Percentiles rank a stretch among this genome's conserved stretches.
phyloP scores from a whole-genome alignment of 2,888 invertebrate genomes.

The Cryptophagus acutangulus region DNA sequence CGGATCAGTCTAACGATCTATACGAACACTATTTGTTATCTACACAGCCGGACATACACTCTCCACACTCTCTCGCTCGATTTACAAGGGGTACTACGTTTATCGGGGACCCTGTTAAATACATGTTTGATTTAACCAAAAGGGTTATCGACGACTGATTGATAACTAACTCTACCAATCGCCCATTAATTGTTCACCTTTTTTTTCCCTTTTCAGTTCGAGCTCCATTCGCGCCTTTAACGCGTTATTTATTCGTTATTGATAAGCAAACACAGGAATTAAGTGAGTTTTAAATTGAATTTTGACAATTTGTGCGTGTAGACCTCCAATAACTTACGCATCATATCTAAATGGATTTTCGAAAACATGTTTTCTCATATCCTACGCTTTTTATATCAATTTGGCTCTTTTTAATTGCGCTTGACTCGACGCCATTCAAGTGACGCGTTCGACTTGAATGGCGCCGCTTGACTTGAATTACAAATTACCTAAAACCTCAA shows the following conservation, averaged over 20 bases:
- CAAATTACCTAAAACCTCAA: too few relatives aligned
- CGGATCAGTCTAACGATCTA: slow-evolving; percentile 25
- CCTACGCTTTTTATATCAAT: too few relatives aligned
- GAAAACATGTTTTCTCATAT: slow-evolving; percentile 1
- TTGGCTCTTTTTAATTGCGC: too few relatives aligned
- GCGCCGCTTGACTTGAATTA: too few relatives aligned
- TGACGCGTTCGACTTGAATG: too few relatives aligned
- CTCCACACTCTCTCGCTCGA: slow-evolving; percentile 1
- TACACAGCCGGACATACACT: slow-evolving; percentile 6
- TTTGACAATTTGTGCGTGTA: slow-evolving; percentile 11
- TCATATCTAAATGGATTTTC: slow-evolving; percentile 2
- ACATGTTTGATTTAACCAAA: neutral
- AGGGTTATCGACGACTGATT: slow-evolving; percentile 1
- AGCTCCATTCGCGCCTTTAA: too few relatives aligned
- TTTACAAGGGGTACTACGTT: slow-evolving; percentile 3
- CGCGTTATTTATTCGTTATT: slow-evolving; percentile 6
- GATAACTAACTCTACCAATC: neutral
- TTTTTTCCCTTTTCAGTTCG: neutral
- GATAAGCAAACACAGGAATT: slow-evolving; percentile 15
- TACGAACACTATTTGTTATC: slow-evolving; percentile 23
- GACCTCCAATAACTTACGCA: neutral
- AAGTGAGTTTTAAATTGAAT: slow-evolving; percentile 12
- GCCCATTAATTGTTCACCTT: neutral
- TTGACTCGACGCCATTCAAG: too few relatives aligned
- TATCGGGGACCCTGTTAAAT: slow-evolving; percentile 4